Evolutionary conservation across 2,797 vertebrate species (phyloP).

Genomic region (Chaetophractus vellerosus): DNA sequence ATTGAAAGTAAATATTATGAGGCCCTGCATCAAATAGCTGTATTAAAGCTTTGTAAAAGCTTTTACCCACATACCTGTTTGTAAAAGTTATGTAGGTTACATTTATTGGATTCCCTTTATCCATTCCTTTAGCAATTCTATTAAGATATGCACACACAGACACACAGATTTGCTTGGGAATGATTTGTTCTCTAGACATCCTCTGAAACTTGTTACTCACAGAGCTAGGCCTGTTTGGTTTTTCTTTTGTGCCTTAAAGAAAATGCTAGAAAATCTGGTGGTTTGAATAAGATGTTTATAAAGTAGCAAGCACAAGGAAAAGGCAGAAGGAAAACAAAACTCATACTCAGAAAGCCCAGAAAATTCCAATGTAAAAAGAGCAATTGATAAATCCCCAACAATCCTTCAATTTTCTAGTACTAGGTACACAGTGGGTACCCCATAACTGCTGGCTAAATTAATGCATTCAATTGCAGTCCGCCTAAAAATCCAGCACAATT

Average conservation of each 20-base stretch:
- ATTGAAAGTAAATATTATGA: conserved; percentile 12
- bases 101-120: not conserved
- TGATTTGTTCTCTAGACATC: conserved; percentile 1
- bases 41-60: not conserved
- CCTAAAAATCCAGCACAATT: not conserved
- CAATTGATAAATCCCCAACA: not conserved
- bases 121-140: not conserved
- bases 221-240: not conserved
- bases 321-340: conserved; percentile 44
- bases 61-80: not conserved
- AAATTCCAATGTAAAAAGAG: conserved; percentile 9
- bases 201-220: not conserved
- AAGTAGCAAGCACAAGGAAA: not conserved
- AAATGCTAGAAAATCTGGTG: conserved; percentile 48
- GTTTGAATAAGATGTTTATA: conserved; percentile 25
- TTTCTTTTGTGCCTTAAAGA: conserved; percentile 12
- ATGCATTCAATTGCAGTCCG: not conserved
- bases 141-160: not conserved
- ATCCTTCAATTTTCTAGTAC: not conserved
- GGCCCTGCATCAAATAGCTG: not conserved
- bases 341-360: not conserved
- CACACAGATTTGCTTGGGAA: not conserved
- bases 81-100: not conserved
- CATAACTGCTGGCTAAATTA: conserved; percentile 8
- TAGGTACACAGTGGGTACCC: not conserved